Evolutionary conservation across 2,888 invertebrate species (phyloP), one percentile per base, ranked within the genome.

Genomic region (Melanchra persicariae): DNA sequence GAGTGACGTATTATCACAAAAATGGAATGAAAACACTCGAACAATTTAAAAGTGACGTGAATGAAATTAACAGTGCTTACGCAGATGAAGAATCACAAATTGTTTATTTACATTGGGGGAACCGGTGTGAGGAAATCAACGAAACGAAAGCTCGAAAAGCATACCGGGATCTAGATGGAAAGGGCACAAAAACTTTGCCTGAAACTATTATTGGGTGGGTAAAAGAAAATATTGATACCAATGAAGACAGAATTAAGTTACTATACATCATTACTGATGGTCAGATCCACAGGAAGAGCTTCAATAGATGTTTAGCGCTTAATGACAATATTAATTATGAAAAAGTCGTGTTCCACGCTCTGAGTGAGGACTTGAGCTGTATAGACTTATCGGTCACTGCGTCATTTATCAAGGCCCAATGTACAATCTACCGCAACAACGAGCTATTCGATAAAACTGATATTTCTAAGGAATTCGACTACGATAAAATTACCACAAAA

Each of bases 401-500:
- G 81, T 89, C 7, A 86, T 87, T 61, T 77, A 79, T 72, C 24
- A 72, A 73, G 34, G 49, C 15, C 19, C 83, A 59, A 19, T 90
- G 89, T 70, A 69, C 60, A 6, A 73, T 88, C 66, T 87, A 88
- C 69, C 73, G 87, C 4, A 72, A 72, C 57, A 74, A 72, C 43
- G 55, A 57, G 34, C 34, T 72, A 8, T 49, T 65, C 34, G 87
- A 87, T 54, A 74, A 73, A 30, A 79, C 71, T n/a, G 79, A 91
- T 84, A 85, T 91, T 75, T 85, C 88, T 8, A 69, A 83, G 15
- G 86, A 85, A 19, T 90, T 80, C 70, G 85, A 89, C 66, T 91
- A 91, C 60, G 82, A 82, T 40, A 79, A 81, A 51, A 85, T 91
- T 8, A 87, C 81, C 9, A 9, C 81, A 5, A 70, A 84, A 5